A percentile compares a stretch with the other conserved stretches of the same genome.
These are phyloP conservation scores for Mohoua ochrocephala DNA, from an alignment of 2,113 vertebrate genomes.

Conservation along the genomic window DNA sequence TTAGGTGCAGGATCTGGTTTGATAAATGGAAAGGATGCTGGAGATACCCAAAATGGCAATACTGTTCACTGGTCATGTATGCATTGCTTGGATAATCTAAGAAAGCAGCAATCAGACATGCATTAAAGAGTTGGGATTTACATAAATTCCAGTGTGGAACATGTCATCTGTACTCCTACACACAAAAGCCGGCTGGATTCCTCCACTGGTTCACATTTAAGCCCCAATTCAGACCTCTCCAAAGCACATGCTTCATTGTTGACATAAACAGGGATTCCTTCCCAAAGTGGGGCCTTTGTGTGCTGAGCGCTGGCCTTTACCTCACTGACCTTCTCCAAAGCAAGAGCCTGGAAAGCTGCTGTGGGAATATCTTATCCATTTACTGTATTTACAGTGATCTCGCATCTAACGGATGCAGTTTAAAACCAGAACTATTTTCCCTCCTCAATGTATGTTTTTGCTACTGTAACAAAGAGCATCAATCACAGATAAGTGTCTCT, in stretches of 20 bases:
- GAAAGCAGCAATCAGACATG: background rate
- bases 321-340: background rate
- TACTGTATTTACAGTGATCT: background rate
- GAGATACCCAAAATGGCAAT: background rate
- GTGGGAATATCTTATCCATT: background rate
- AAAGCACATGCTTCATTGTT: constrained; percentile 31
- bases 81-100: background rate
- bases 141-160: background rate
- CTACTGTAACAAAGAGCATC: background rate
- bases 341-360: constrained; percentile 1
- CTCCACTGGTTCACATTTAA: background rate
- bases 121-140: background rate
- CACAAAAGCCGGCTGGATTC: background rate
- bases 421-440: background rate
- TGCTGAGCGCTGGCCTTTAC: background rate
- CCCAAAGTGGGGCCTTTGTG: background rate
- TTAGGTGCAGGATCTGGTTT: background rate
- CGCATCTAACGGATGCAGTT: background rate
- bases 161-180: background rate
- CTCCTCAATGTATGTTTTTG: background rate
- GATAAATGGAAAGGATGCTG: background rate
- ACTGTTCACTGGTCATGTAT: background rate
- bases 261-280: constrained; percentile 31
- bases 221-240: constrained; percentile 26
- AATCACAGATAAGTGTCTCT: background rate